phyloP scores from a whole-genome alignment of 2,888 invertebrate genomes.

The Dryobota labecula region DNA sequence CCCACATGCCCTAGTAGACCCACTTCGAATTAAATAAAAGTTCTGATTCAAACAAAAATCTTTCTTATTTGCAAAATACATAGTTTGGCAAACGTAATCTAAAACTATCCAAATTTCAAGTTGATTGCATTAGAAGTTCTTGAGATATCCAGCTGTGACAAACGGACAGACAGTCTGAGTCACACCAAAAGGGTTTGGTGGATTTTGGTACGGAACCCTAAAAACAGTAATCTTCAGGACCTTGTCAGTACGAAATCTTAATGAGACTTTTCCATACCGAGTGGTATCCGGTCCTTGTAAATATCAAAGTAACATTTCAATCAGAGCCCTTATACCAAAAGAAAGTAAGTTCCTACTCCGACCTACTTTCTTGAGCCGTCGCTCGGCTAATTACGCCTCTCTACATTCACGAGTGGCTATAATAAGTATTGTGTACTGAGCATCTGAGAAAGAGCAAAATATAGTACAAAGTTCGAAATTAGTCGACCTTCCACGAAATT shows the following conservation, averaged over 20 bases:
- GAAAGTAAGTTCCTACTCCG: not conserved
- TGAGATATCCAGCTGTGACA: no score
- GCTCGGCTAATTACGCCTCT: constrained; percentile 1
- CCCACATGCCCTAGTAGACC: no score
- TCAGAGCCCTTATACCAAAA: not conserved
- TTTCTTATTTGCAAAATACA: no score
- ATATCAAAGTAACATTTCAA: constrained; percentile 12
- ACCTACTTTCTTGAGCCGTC: constrained; percentile 10
- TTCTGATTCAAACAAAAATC: no score
- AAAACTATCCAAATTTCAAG: no score
- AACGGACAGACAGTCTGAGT: no score
- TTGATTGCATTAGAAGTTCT: no score
- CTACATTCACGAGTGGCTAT: not conserved
- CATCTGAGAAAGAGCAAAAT: not conserved
- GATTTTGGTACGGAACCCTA: no score
- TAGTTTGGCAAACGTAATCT: no score
- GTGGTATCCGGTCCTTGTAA: constrained; percentile 24
- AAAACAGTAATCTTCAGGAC: no score
- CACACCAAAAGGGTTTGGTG: no score
- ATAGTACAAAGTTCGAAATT: not conserved
- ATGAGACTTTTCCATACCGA: not conserved
- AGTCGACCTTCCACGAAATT: constrained; percentile 10
- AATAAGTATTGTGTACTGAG: not conserved
- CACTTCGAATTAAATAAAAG: no score
- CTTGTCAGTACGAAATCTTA: not conserved